Evolutionary conservation across 2,888 invertebrate species (phyloP), one percentile per base, ranked within the genome.

Genomic region (Drepanosiphum platanoidis): DNA sequence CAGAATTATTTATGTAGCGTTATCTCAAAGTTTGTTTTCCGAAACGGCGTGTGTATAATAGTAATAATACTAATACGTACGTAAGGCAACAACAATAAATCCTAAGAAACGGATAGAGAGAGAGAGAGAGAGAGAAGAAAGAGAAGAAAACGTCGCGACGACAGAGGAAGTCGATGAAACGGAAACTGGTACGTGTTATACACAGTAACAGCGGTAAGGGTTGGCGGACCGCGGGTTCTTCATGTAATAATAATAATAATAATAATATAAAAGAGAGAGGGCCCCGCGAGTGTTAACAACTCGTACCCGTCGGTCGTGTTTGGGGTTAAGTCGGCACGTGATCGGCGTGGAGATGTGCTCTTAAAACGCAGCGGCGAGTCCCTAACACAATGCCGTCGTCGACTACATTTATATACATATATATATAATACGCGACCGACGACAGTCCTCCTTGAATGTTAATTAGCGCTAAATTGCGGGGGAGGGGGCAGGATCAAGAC

Each of bases 271-370:
- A 42, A 32, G 64, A 39, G 36, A 39, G 32, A 46, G 72, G 18
- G 39, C 36, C n/a, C n/a, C n/a, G n/a, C 36, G 75, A 71, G 84
- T 70, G 84, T 84, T 77, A 77, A 77, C 84, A 84, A 84, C 77
- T 68, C 32, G 84, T 70, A 75, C 83, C 83, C 83, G 66, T 84
- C 68, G 34, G 46, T 36, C 68, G 75, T 64, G 74, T 84, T 77
- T 39, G 87, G 80, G 80, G 86, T 86, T 80, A 81, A 86, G 78
- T 70, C 81, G 86, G 86, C 82, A 87, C 87, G 87, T 87, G 87
- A 87, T 87, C 86, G 86, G 87, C 78, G 86, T 87, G 86, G 86
- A 79, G 82, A 87, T 87, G 86, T 74, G 42, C 72, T 87, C 83
- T 87, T 87, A 86, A 74, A 80, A 8, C 70, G 3, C 42, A 32